These are phyloP conservation scores for Pandemis cinnamomeana DNA, from an alignment of 2,888 invertebrate species.

Conservation along the genomic window DNA sequence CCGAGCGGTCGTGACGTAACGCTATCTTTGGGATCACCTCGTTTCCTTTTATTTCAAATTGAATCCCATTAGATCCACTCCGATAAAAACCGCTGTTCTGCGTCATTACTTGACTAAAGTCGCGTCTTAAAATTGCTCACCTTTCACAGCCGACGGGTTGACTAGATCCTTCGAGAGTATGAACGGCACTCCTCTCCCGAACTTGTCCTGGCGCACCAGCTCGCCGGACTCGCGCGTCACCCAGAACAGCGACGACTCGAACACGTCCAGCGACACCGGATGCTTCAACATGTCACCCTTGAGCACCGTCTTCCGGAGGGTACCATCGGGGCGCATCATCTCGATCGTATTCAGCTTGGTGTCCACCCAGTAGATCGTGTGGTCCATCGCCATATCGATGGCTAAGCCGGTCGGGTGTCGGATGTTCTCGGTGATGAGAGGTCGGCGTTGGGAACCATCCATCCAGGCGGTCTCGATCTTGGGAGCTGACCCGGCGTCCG, in stretches of 20 bases:
- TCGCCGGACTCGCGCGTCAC: slow-evolving; percentile 95
- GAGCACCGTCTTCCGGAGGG: slow-evolving; percentile 88
- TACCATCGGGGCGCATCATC: slow-evolving; percentile 92
- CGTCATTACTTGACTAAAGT: too few species aligned
- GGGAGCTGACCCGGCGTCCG: slow-evolving; percentile 94
- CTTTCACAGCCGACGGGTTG: slow-evolving; percentile 94
- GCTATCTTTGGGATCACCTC: too few species aligned
- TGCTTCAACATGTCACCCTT: slow-evolving; percentile 90
- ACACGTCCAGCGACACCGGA: slow-evolving; percentile 95
- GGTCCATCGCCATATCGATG: slow-evolving; percentile 95
- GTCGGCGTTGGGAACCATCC: slow-evolving; percentile 95
- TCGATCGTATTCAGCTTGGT: slow-evolving; percentile 96
- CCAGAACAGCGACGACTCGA: slow-evolving; percentile 97
- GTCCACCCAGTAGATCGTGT: slow-evolving; percentile 98
- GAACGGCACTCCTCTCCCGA: slow-evolving; percentile 96
- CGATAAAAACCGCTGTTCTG: too few species aligned
- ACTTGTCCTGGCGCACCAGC: slow-evolving; percentile 96
- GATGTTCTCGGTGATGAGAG: slow-evolving; percentile 92
- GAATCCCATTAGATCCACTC: too few species aligned
- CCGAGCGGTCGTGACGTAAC: too few species aligned
- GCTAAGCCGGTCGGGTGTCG: slow-evolving; percentile 95
- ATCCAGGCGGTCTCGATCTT: slow-evolving; percentile 98
- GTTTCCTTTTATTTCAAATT: too few species aligned
- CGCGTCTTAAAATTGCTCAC: slow-evolving; percentile 59
- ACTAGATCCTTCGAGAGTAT: slow-evolving; percentile 92